phyloP scores from a whole-genome alignment of 2,888 invertebrate species.

The Diadegma fenestrale region DNA sequence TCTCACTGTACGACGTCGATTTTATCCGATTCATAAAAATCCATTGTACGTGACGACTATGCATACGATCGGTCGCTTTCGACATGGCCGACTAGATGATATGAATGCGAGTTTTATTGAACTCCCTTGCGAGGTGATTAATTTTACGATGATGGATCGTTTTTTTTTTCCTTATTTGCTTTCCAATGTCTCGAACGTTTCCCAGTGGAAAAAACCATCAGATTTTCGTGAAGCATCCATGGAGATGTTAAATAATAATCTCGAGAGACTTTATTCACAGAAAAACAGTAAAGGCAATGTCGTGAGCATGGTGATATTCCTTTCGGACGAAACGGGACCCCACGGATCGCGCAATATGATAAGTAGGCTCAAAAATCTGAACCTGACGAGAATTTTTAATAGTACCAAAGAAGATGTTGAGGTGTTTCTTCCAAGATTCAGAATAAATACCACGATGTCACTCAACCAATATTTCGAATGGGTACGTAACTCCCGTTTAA shows the following conservation, averaged over 20 bases:
- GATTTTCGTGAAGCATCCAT: neutral
- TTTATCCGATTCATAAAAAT: neutral
- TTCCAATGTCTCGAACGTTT: too few relatives aligned
- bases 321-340: neutral
- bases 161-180: neutral
- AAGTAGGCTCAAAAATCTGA: neutral
- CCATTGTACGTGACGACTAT: constrained; percentile 1
- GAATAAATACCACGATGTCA: neutral
- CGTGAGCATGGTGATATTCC: constrained; percentile 10
- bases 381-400: neutral
- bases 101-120: neutral
- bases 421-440: neutral
- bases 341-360: neutral
- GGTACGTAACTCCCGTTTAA: neutral
- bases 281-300: neutral
- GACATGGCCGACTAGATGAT: neutral
- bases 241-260: neutral
- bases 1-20: neutral
- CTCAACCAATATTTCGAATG: neutral
- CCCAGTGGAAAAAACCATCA: too few relatives aligned
- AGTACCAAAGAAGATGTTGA: neutral
- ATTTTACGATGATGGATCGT: neutral
- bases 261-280: neutral
- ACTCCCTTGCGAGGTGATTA: constrained; percentile 8
- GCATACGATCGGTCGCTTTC: neutral